Conservation (phyloP, 2,113 vertebrate genomes). For the Delphinus delphis region DNA sequence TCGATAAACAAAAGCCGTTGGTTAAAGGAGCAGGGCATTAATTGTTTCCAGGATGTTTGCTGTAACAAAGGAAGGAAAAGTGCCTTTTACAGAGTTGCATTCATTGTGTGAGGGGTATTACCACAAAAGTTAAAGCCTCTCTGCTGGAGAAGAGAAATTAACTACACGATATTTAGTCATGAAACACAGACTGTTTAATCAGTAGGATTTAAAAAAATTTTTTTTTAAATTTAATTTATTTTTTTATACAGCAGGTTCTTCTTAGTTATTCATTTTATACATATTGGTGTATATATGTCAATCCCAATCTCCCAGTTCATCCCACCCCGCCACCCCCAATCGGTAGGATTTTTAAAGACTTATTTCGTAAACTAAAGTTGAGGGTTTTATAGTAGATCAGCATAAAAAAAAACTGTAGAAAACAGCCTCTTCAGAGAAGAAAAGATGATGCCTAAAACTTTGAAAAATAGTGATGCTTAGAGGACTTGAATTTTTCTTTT, state of each 20-base stretch:
- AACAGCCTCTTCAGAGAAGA: background rate
- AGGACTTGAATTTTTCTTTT: background rate
- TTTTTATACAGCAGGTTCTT: too few relatives aligned
- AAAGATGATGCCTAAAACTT: background rate
- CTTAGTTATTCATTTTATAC: too few relatives aligned
- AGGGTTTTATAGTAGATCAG: background rate
- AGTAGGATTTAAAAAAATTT: background rate
- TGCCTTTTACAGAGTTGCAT: slow-evolving; percentile 73
- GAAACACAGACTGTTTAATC: background rate
- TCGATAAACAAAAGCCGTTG: slow-evolving; percentile 79
- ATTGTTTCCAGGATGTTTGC: slow-evolving; percentile 83
- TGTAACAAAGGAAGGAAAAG: slow-evolving; percentile 88
- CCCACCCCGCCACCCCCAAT: background rate
- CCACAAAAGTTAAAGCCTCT: slow-evolving; percentile 31
- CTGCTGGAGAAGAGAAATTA: slow-evolving; percentile 26
- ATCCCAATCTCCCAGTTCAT: too few relatives aligned
- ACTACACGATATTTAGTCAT: background rate
- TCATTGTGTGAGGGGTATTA: slow-evolving; percentile 75
- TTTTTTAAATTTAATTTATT: too few relatives aligned
- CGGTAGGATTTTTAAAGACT: background rate
- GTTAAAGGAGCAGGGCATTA: slow-evolving; percentile 71
- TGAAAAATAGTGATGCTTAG: background rate
- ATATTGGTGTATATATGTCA: too few relatives aligned
- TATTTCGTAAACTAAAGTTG: background rate
- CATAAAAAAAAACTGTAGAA: background rate